phyloP scores from a whole-genome alignment of 2,797 vertebrate genomes.

The Sylvilagus floridanus region DNA sequence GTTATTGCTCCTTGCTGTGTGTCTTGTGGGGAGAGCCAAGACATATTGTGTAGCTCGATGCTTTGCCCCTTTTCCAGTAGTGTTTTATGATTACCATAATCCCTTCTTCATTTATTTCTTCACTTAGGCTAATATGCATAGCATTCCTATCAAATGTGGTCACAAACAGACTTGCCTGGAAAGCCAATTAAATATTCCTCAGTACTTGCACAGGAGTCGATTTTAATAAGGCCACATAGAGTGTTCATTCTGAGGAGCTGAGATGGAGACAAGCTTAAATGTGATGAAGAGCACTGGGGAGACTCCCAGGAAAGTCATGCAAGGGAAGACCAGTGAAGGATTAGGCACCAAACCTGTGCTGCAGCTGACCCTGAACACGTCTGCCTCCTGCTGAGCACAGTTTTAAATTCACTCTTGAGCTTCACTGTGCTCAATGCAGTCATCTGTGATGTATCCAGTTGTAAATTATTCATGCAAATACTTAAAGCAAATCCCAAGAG shows the following conservation, averaged over 20 bases:
- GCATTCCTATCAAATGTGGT: conserved; percentile 43
- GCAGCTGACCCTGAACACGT: background rate
- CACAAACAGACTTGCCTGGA: conserved; percentile 29
- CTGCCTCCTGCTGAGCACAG: background rate
- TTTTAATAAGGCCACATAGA: conserved; percentile 67
- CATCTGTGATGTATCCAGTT: conserved; percentile 37
- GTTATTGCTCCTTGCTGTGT: background rate
- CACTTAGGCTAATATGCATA: conserved; percentile 36
- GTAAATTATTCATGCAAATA: conserved; percentile 70
- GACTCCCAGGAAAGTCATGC: background rate
- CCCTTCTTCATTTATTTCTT: conserved; percentile 68
- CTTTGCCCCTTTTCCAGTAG: background rate
- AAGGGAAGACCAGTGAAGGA: background rate
- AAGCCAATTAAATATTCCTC: conserved; percentile 65
- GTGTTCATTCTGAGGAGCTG: background rate
- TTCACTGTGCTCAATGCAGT: background rate
- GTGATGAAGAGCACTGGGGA: background rate
- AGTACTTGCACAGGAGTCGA: background rate
- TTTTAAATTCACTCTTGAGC: conserved; percentile 14
- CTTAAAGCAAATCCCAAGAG: conserved; percentile 29
- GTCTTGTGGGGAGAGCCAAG: background rate
- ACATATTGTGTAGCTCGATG: background rate
- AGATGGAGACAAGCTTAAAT: conserved; percentile 49
- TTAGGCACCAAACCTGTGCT: background rate
- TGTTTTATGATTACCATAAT: conserved; percentile 30